phyloP scores from a whole-genome alignment of 2,888 invertebrate species.

The Hemithea aestivaria region DNA sequence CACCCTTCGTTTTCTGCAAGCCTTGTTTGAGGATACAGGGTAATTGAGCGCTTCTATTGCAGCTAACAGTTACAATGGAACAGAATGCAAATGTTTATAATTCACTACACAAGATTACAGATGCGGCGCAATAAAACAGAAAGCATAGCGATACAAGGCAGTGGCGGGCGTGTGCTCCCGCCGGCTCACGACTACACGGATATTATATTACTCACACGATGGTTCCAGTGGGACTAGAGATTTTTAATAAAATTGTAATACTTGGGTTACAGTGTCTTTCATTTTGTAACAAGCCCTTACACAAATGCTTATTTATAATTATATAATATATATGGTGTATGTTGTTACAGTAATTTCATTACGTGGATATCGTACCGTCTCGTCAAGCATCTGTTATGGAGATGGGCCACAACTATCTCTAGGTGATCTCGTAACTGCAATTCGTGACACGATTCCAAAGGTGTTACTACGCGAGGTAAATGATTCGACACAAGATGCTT shows the following conservation, averaged over 20 bases:
- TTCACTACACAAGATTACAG: constrained; percentile 72
- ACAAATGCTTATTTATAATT: constrained; percentile 79
- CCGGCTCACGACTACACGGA: constrained; percentile 46
- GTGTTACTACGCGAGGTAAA: constrained; percentile 37
- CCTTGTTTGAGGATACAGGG: constrained; percentile 75
- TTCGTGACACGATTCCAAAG: constrained; percentile 12
- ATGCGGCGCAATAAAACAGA: constrained; percentile 69
- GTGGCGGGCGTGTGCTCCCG: constrained; percentile 32
- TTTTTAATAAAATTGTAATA: constrained; percentile 80
- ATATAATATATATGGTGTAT: constrained; percentile 70
- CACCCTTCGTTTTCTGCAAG: constrained; percentile 79
- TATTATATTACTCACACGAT: constrained; percentile 68
- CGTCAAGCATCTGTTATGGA: constrained; percentile 63
- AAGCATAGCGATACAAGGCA: constrained; percentile 69
- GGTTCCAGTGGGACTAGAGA: constrained; percentile 84
- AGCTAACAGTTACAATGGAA: constrained; percentile 69
- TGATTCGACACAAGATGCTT: constrained; percentile 59
- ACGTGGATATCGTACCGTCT: constrained; percentile 74
- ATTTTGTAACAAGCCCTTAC: constrained; percentile 81
- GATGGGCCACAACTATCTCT: constrained; percentile 39
- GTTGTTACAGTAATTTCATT: constrained; percentile 79
- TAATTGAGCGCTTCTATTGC: constrained; percentile 78
- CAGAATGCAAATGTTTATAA: constrained; percentile 74
- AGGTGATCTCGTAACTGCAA: constrained; percentile 13
- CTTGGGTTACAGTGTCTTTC: constrained; percentile 82